Evolutionary conservation across 2,797 vertebrate species (phyloP).

Genomic region (Perodicticus potto): DNA sequence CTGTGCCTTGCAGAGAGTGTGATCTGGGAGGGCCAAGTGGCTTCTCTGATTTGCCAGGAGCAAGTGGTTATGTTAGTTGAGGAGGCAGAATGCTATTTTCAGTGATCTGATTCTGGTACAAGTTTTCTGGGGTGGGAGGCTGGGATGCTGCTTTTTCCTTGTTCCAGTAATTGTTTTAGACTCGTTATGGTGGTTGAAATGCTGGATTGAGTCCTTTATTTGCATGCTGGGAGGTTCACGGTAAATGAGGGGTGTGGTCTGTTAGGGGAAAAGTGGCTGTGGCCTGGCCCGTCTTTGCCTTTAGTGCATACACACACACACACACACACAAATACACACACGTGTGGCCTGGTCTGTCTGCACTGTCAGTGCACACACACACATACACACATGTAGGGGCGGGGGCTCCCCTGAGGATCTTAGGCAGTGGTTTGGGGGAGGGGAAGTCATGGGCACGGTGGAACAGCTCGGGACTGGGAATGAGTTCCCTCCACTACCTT

Average conservation of each 20-base stretch:
- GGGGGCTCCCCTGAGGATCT: not conserved
- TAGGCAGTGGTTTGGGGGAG: not conserved
- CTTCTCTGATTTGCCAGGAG: constrained; percentile 18
- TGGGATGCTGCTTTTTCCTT: constrained; percentile 38
- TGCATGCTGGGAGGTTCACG: constrained; percentile 58
- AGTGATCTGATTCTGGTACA: constrained; percentile 30
- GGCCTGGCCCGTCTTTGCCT: constrained; percentile 50
- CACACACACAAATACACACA: not conserved
- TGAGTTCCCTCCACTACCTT: not conserved
- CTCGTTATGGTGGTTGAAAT: constrained; percentile 55
- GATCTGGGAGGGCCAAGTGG: constrained; percentile 1
- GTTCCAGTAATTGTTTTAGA: constrained; percentile 53
- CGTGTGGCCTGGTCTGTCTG: constrained; percentile 44
- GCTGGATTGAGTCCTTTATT: constrained; percentile 53
- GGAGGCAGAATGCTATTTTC: not conserved
- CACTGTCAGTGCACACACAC: not conserved
- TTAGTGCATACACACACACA: not conserved
- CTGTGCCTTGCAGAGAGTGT: not conserved
- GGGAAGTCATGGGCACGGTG: rapidly evolving
- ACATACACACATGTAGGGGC: not conserved
- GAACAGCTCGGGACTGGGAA: not conserved
- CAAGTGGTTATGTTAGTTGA: constrained; percentile 41
- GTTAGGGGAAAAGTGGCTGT: constrained; percentile 34
- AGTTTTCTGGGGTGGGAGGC: not conserved
- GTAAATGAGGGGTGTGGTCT: constrained; percentile 74